Evolutionary conservation across 2,797 vertebrate species (phyloP), one percentile per base, ranked within the genome.

Genomic region (Epinephelus coioides): DNA sequence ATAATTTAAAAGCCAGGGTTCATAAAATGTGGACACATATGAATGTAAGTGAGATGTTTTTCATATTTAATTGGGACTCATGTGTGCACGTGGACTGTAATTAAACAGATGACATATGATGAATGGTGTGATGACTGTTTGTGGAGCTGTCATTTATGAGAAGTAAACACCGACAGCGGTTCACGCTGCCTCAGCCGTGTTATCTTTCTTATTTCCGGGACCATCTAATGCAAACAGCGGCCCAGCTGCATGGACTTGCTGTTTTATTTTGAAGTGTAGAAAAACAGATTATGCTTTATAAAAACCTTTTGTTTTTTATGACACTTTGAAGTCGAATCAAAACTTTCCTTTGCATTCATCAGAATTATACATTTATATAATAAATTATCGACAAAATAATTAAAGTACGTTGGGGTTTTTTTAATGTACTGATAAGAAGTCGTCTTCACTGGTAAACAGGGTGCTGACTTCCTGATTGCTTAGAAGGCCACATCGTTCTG

Each of bases 191-290:
- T 25, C 46, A 17, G 34, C n/a, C 13, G 14, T 19, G 17, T 79
- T 38, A 12, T 34, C 2, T 46, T 2, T 40, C 2, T 27, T 19
- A 44, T 66, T 75, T 40, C 49, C 59, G 19, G 23, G 9, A 59
- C n/a, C 65, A 2, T 71, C 47, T 46, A 46, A 55, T 44, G 53
- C 43, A 68, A 78, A 81, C 76, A 69, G 66, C 49, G 25, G 53
- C 12, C 25, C 34, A 27, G 5, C 18, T 72, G 69, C 49, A 73
- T 15, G 2, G 34, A 17, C 43, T n/a, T 8, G 21, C 12, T 21
- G 10, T 40, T 46, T 9, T 62, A 15, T 25, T 64, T 9, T 23
- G 2, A 21, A 18, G 10, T 19, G 21, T 18, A 19, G 34, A 34
- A 34, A 34, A 46, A 53, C n/a, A 25, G 21, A 53, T 49, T 18